Conservation (phyloP, 2,113 vertebrate species). For the Choloepus hoffmanni region DNA sequence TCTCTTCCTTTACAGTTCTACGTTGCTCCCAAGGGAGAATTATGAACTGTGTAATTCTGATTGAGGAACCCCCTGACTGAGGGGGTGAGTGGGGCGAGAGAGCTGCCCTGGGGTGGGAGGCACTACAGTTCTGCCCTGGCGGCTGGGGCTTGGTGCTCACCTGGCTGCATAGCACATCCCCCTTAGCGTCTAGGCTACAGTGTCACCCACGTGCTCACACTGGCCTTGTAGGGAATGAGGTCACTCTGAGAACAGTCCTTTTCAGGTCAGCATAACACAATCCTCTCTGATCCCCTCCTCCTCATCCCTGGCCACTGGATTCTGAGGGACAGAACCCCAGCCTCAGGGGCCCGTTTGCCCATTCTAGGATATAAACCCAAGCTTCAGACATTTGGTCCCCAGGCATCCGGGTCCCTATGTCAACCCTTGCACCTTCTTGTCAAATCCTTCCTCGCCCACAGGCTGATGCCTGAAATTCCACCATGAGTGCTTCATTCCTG, state of each 20-base stretch:
- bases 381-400: neutral
- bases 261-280: neutral
- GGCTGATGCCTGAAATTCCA: neutral
- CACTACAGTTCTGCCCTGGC: neutral
- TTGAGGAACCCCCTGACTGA: neutral
- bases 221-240: neutral
- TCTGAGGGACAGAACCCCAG: neutral
- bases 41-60: neutral
- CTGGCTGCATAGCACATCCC: neutral
- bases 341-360: neutral
- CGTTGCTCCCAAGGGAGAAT: neutral
- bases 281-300: neutral
- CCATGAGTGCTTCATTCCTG: neutral
- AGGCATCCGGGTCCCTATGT: neutral
- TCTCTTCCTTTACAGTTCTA: neutral
- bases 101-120: neutral
- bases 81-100: neutral
- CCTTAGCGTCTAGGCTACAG: rapidly evolving
- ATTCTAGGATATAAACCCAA: neutral
- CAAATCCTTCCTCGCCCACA: neutral
- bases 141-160: neutral
- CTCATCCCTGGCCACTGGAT: neutral
- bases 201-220: neutral
- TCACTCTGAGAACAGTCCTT: neutral
- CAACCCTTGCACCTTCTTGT: too few relatives aligned